Conservation (phyloP, 2,888 invertebrate species). For the Dolichomitus sp. region DNA sequence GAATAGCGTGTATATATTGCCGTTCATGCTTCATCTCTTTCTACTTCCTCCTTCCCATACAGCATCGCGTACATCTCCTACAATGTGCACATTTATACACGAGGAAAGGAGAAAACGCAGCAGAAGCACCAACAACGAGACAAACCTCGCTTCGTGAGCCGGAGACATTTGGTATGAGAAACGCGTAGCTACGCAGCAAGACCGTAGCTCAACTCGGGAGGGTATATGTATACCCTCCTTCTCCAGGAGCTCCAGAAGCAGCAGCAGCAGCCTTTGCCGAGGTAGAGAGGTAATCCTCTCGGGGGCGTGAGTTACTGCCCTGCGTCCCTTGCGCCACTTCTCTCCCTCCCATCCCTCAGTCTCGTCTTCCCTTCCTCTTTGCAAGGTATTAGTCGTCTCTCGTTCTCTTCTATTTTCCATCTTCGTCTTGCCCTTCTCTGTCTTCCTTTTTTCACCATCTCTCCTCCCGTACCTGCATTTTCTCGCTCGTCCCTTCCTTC, state of each 20-base stretch:
- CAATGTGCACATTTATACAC: slow-evolving; percentile 40
- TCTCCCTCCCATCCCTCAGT: slow-evolving; percentile 68
- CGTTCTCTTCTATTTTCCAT: slow-evolving; percentile 61
- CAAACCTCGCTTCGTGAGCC: slow-evolving; percentile 80
- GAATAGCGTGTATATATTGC: slow-evolving; percentile 49
- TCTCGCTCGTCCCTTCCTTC: slow-evolving; percentile 47
- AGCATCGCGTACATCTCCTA: slow-evolving; percentile 45
- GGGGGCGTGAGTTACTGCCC: slow-evolving; percentile 85
- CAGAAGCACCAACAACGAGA: slow-evolving; percentile 71
- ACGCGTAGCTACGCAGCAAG: slow-evolving; percentile 86
- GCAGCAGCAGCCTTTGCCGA: slow-evolving; percentile 79
- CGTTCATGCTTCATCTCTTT: slow-evolving; percentile 44
- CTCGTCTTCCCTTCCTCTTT: slow-evolving; percentile 63
- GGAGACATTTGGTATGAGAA: slow-evolving; percentile 86
- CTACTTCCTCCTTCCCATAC: slow-evolving; percentile 22
- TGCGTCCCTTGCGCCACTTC: slow-evolving; percentile 73
- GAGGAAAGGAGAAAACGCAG: slow-evolving; percentile 67
- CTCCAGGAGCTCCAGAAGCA: slow-evolving; percentile 51
- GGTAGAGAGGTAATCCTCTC: slow-evolving; percentile 85
- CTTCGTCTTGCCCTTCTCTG: slow-evolving; percentile 53
- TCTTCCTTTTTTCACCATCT: slow-evolving; percentile 44
- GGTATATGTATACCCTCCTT: slow-evolving; percentile 54
- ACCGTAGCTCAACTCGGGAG: slow-evolving; percentile 84
- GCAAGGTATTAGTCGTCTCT: slow-evolving; percentile 58
- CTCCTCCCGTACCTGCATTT: slow-evolving; percentile 56